phyloP scores from a whole-genome alignment of 2,113 vertebrate genomes.

The Oxyura jamaicensis region DNA sequence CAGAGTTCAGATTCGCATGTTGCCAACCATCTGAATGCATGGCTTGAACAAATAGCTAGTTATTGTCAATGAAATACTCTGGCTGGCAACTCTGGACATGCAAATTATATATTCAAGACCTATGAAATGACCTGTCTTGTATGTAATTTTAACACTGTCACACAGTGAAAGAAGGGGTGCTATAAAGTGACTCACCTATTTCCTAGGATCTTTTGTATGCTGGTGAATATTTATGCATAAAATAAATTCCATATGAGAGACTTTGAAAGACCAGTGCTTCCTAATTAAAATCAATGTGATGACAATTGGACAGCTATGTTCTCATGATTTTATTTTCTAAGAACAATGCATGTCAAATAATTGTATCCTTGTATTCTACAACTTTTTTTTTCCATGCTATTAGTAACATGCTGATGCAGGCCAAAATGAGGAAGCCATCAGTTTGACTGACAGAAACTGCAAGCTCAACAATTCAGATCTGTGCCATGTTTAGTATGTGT shows the following conservation, averaged over 20 bases:
- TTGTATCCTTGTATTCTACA: neutral
- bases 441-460: neutral
- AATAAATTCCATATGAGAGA: neutral
- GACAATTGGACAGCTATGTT: neutral
- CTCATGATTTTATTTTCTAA: neutral
- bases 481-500: neutral
- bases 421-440: neutral
- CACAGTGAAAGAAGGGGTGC: neutral
- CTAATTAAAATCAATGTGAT: neutral
- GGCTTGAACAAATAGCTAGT: neutral
- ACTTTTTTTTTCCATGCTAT: neutral
- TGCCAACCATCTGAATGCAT: neutral
- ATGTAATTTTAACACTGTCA: neutral
- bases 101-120: neutral
- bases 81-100: neutral
- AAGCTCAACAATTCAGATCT: neutral
- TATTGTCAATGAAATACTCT: neutral
- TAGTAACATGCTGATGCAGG: neutral
- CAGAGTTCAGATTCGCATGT: neutral
- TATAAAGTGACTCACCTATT: neutral
- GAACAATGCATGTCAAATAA: neutral
- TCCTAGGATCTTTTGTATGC: neutral
- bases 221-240: neutral
- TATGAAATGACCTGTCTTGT: neutral
- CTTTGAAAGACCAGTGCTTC: neutral